Evolutionary conservation across 2,113 vertebrate species (phyloP), one percentile per base, ranked within the genome.

Genomic region (Upupa epops): DNA sequence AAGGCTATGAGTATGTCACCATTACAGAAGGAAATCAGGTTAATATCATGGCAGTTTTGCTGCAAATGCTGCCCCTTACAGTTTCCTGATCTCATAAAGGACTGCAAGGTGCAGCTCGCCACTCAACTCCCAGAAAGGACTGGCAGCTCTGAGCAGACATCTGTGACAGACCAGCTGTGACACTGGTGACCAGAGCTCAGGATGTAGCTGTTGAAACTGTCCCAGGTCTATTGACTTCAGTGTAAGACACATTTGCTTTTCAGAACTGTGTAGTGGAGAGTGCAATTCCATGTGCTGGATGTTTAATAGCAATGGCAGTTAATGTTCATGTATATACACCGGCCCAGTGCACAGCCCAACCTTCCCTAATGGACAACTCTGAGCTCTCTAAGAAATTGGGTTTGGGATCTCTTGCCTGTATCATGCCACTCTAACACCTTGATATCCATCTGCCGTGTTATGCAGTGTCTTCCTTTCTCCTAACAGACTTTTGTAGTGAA

Each of bases 321-420:
- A 9, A 3, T 61, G 1, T 15, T 9, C 77, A 37, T 40, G 0
- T 34, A 20, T 22, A 15, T 20, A 40, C 8, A 31, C 4, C 21
- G 55, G 10, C 40, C 42, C 69, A 54, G 59, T 3, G 32, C 11
- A 1, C 6, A 75, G 61, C 64, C 36, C 42, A 13, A 0, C 32
- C 34, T 48, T 74, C 58, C 42, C 48, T 63, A n/a, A 51, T 17
- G 48, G 52, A n/a, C 20, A n/a, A 1, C 58, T 78, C n/a, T 13
- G 60, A 86, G 20, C 64, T 13, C 26, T 32, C 20, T 55, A 4
- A 64, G 60, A 71, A 83, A 63, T 77, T 42, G 66, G 55, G 16
- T 77, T 26, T 51, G 54, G 40, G 24, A 61, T 78, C 58, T 83
- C 54, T 60, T 64, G 26, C 46, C 63, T 75, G n/a, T 55, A 18